Conservation (phyloP, 2,113 vertebrate genomes). For the Rattus rattus region DNA sequence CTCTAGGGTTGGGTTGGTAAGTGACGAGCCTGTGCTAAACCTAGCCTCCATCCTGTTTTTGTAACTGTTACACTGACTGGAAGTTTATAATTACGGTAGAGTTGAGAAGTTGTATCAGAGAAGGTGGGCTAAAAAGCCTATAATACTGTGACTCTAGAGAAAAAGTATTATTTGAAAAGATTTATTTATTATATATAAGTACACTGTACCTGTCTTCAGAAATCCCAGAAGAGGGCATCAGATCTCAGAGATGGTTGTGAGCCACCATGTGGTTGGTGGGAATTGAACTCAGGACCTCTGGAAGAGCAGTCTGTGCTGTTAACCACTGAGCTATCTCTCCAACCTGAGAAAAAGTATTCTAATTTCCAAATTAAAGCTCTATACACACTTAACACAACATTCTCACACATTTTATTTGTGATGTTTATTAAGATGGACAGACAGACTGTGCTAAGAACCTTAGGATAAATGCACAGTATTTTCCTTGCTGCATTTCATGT, state of each 20-base stretch:
- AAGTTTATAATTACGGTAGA: conserved; percentile 21
- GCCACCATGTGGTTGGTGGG: too few relatives aligned
- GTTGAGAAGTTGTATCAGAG: neutral
- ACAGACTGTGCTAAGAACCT: neutral
- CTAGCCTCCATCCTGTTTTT: neutral
- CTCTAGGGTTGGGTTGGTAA: neutral
- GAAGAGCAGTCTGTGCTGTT: too few relatives aligned
- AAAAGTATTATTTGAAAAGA: neutral
- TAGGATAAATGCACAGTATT: neutral
- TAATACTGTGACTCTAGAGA: neutral
- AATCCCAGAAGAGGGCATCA: too few relatives aligned
- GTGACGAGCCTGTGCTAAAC: neutral
- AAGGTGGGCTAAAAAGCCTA: neutral
- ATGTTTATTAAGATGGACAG: neutral
- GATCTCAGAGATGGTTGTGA: too few relatives aligned
- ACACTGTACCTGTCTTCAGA: too few relatives aligned
- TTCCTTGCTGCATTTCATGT: neutral
- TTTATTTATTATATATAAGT: too few relatives aligned
- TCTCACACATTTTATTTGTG: neutral
- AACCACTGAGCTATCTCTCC: too few relatives aligned
- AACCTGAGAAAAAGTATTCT: neutral
- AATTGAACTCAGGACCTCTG: too few relatives aligned
- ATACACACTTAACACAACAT: neutral
- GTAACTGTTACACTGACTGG: conserved; percentile 37
- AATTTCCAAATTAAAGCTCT: neutral